Percentiles rank a stretch among this genome's conserved stretches.
phyloP scores from a whole-genome alignment of 2,113 vertebrate species.

The Myotis yumanensis region DNA sequence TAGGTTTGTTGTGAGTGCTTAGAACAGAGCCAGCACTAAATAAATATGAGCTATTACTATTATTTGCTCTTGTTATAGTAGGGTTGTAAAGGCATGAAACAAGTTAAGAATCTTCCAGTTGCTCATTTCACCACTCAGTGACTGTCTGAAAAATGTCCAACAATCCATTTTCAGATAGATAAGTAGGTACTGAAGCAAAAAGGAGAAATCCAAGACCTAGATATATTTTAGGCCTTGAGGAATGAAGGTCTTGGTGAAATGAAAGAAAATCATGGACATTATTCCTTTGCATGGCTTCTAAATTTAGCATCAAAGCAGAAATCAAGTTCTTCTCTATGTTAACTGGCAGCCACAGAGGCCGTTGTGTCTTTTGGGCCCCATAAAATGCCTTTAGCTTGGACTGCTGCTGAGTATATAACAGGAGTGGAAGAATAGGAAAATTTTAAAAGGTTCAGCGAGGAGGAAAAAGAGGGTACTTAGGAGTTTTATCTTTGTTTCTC shows the following conservation, averaged over 20 bases:
- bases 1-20: not conserved
- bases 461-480: not conserved
- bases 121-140: not conserved
- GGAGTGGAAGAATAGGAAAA: not conserved
- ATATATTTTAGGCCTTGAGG: not conserved
- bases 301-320: conserved; percentile 11
- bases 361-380: not conserved
- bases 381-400: not conserved
- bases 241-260: conserved; percentile 1
- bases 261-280: not conserved
- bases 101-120: not conserved
- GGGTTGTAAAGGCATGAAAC: not conserved
- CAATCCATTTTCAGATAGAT: not conserved
- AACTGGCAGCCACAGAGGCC: not conserved
- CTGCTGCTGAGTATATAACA: not conserved
- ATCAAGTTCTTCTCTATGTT: not conserved
- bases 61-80: not conserved
- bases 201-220: not conserved
- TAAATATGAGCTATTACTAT: not conserved
- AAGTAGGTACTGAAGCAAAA: not conserved
- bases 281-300: not conserved
- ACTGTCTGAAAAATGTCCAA: not conserved
- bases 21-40: not conserved
- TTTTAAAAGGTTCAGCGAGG: not conserved
- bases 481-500: not conserved